Evolutionary conservation across 2,113 vertebrate genomes (phyloP), one percentile per base, ranked within the genome.

Genomic region (Columbina picui): DNA sequence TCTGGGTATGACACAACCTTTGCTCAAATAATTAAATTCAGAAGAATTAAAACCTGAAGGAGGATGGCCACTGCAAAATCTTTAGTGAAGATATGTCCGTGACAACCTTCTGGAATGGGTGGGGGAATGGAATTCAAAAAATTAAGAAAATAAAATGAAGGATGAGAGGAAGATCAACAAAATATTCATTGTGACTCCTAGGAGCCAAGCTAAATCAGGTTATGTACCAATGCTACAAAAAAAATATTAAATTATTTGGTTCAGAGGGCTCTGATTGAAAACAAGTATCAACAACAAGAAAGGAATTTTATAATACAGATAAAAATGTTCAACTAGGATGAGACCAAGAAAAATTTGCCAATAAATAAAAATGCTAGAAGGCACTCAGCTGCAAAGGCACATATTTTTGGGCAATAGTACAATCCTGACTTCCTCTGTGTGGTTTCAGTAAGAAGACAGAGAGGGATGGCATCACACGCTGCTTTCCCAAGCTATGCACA

Each of bases 311-410:
- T 23, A 89, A 82, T 71, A 80, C 21, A 60, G 64, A 70, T 63
- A 87, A 70, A 89, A 92, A 89, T 71, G 43, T 68, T 84, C 76
- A 84, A 27, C 29, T 56, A 83, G 32, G 25, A 67, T 29, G 17
- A 89, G 43, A 77, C 7, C 26, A 68, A 78, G 56, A 60, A 10
- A 68, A 71, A 87, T 52, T 4, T 84, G 52, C 41, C 80, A 87
- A 75, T 47, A 89, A 93, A 91, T 78, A 64, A 68, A 94, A 94
- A 84, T 29, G 60, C 69, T 75, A 59, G 52, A 67, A 92, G 84
- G 64, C 60, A 92, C 89, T 90, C 73, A 93, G 30, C 52, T 84
- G 86, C 69, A 78, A 80, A 92, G 38, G n/a, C 39, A 89, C 38
- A 36, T 52, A 45, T 74, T 89, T 92, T 78, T 34, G 29, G 69